phyloP scores from a whole-genome alignment of 2,888 invertebrate genomes.

The Diabrotica balteata region DNA sequence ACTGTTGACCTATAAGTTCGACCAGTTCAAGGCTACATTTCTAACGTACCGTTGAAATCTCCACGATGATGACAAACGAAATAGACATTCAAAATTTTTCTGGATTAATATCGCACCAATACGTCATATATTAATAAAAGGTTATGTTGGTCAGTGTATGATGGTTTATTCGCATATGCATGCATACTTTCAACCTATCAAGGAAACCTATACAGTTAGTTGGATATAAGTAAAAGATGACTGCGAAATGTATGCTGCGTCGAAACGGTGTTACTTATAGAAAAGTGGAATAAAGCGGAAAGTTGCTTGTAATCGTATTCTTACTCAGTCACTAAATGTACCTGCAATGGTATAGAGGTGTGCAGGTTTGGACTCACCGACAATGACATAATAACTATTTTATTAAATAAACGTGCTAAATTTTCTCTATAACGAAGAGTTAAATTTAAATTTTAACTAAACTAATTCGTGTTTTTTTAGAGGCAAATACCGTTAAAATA shows the following conservation, averaged over 20 bases:
- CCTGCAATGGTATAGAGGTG: conserved; percentile 11
- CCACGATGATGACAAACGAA: not conserved
- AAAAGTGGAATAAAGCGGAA: conserved; percentile 5
- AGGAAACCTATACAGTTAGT: conserved; percentile 21
- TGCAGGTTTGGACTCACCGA: conserved; percentile 4
- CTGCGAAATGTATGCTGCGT: not conserved
- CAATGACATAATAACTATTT: too few species aligned
- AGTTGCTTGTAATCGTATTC: conserved; percentile 4
- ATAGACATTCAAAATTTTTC: not conserved
- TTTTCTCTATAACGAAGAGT: too few species aligned
- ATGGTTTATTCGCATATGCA: conserved; percentile 1
- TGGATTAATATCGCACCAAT: conserved; percentile 12
- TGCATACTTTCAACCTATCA: conserved; percentile 23
- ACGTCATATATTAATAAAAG: not conserved
- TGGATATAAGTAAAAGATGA: conserved; percentile 16
- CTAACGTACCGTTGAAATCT: conserved; percentile 26
- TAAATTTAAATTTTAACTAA: too few species aligned
- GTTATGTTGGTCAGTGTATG: conserved; percentile 12
- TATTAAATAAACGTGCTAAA: too few species aligned
- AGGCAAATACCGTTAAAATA: too few species aligned
- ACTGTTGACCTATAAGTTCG: conserved; percentile 11
- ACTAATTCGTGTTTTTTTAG: too few species aligned
- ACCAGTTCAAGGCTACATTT: conserved; percentile 23
- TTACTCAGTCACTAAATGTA: conserved; percentile 18
- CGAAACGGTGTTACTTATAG: not conserved